These are phyloP conservation scores for Habropoda laboriosa DNA, from an alignment of 1,140 invertebrate species.

Conservation along the genomic window DNA sequence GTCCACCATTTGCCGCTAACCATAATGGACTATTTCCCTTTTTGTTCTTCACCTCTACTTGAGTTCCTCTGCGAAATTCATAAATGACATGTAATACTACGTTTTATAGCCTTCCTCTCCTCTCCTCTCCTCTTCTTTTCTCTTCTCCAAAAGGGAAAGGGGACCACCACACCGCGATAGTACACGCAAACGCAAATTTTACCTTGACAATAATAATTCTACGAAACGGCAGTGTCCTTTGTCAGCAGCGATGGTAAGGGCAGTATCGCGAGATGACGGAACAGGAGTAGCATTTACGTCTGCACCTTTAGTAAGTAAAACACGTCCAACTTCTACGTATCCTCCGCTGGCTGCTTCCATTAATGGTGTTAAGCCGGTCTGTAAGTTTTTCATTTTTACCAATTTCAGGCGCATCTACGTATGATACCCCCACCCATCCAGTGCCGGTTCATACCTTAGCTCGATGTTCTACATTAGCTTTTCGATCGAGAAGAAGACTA, in stretches of 20 bases:
- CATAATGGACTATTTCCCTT: slow-evolving; percentile 99
- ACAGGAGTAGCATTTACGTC: slow-evolving; percentile 99
- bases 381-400: slow-evolving; percentile 22
- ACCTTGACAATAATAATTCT: slow-evolving; percentile 87
- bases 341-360: slow-evolving; percentile 99
- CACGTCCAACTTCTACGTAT: slow-evolving; percentile 98
- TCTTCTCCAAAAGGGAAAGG: too few species aligned
- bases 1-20: slow-evolving; percentile 98
- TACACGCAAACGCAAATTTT: background rate
- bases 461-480: slow-evolving; percentile 99
- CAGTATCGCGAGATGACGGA: slow-evolving; percentile 98
- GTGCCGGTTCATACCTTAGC: slow-evolving; percentile 93
- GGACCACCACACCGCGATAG: too few species aligned
- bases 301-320: slow-evolving; percentile 97
- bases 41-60: slow-evolving; percentile 99
- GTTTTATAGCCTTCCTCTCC: too few species aligned
- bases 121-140: too few species aligned
- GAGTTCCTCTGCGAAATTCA: slow-evolving; percentile 85
- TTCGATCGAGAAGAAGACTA: slow-evolving; percentile 95
- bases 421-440: too few species aligned
- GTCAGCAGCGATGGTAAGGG: slow-evolving; percentile 99
- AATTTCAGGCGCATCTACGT: too few species aligned
- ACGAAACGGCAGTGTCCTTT: slow-evolving; percentile 99
- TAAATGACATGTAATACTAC: background rate
- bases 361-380: slow-evolving; percentile 97